Base-by-base conservation (phyloP, 2,797 vertebrate species). In the Xenentodon cancila region DNA sequence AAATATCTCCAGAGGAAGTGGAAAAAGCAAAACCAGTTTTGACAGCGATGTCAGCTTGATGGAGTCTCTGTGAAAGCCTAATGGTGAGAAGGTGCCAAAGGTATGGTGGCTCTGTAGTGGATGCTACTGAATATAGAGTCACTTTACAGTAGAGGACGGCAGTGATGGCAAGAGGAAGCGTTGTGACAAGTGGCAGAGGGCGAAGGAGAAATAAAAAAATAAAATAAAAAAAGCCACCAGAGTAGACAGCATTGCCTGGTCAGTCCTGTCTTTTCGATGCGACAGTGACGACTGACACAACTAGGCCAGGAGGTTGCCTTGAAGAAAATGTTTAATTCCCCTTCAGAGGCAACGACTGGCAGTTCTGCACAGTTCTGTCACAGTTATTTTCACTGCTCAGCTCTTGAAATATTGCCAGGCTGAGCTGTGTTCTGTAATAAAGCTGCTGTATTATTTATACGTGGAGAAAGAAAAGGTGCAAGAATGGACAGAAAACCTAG, bases 271-370 rank as follows among this genome's bases (percentile, higher is more conserved):
- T 65, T 71, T 74, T 84, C 70, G 68, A 81, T 70, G 70, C 82
- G 82, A 88, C 84, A 66, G 62, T 53, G 13, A 48, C 69, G 86
- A 84, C 60, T 83, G 87, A 90, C 88, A 88, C 67, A 91, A 89
- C 85, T 72, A 61, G 89, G 87, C 77, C 85, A 85, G 59, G 68
- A 82, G 75, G 81, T 65, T 80, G 76, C 83, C 83, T 81, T 71
- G 45, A 63, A 84, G 74, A 70, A 60, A 80, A 80, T 76, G 63
- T 65, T 43, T 49, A 64, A 63, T 27, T 53, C 64, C 47, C 53
- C 49, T 61, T 59, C 72, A 64, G 56, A 69, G 44, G 50, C 54
- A 54, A 59, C 5, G 4, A 59, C 64, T 45, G 49, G 51, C 61
- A 66, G 44, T 70, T 65, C 64, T 65, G 70, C 71, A 59, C 1